A percentile compares a stretch with the other conserved stretches of the same genome.
phyloP scores from a whole-genome alignment of 2,113 vertebrate species.

The Chelonoidis abingdonii region DNA sequence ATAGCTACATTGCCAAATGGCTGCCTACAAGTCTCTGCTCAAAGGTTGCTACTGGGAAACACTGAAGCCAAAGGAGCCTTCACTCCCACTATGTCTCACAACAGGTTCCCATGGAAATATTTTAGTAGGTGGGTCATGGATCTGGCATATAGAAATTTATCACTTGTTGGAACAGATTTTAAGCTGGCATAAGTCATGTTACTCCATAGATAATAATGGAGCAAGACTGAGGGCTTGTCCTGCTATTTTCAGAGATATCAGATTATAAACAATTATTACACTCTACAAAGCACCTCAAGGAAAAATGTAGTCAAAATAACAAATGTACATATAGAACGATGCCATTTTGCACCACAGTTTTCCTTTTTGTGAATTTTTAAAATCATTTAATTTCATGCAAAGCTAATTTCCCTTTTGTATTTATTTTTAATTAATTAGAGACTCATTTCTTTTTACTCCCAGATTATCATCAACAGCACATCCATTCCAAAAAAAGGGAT shows the following conservation, averaged over 20 bases:
- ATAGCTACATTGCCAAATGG: background rate
- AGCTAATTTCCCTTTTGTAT: background rate
- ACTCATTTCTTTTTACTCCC: background rate
- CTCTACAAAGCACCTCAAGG: background rate
- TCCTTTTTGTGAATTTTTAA: background rate
- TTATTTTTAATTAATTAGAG: background rate
- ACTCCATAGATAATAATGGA: background rate
- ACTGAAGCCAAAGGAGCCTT: background rate
- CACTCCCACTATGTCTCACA: background rate
- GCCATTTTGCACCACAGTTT: background rate
- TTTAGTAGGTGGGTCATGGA: background rate
- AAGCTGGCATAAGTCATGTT: background rate
- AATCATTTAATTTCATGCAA: background rate
- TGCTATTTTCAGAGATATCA: background rate
- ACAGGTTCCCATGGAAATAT: background rate
- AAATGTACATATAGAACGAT: accelerated
- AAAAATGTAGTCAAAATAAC: background rate
- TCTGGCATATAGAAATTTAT: background rate
- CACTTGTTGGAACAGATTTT: background rate
- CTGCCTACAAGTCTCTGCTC: background rate
- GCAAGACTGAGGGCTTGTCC: background rate
- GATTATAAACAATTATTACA: background rate
- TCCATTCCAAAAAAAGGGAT: background rate
- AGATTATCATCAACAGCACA: constrained; percentile 4
- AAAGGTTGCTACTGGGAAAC: background rate